Conservation (phyloP, 1,140 invertebrate genomes). For the Drosophila takahashii region DNA sequence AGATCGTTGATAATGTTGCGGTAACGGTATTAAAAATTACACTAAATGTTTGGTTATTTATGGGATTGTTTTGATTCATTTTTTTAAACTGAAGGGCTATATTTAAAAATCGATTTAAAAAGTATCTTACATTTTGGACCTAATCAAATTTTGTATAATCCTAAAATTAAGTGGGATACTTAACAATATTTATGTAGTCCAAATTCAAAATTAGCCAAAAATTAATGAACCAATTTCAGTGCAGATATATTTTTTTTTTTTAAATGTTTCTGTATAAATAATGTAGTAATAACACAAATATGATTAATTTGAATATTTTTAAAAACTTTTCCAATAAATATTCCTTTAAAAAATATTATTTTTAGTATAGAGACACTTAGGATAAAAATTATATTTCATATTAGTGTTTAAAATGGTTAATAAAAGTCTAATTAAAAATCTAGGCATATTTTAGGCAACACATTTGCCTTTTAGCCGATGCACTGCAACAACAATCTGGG, state of each 20-base stretch:
- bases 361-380: not conserved
- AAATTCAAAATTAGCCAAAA: too few species aligned
- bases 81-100: not conserved
- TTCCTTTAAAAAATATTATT: too few species aligned
- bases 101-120: not conserved
- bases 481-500: constrained; percentile 11
- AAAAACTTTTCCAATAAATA: too few species aligned
- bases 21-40: constrained; percentile 4
- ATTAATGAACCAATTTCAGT: too few species aligned
- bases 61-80: not conserved
- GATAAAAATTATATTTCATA: not conserved
- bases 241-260: not conserved
- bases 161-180: too few species aligned
- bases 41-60: not conserved
- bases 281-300: too few species aligned
- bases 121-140: not conserved
- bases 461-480: constrained; percentile 2
- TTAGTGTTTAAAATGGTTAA: not conserved
- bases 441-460: constrained; percentile 1
- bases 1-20: not conserved
- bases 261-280: too few species aligned
- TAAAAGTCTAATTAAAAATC: not conserved
- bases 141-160: not conserved
- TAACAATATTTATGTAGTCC: not conserved
- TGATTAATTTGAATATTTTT: too few species aligned